These are phyloP conservation scores for Prinia subflava DNA, from an alignment of 2,113 vertebrate genomes.

Conservation along the genomic window DNA sequence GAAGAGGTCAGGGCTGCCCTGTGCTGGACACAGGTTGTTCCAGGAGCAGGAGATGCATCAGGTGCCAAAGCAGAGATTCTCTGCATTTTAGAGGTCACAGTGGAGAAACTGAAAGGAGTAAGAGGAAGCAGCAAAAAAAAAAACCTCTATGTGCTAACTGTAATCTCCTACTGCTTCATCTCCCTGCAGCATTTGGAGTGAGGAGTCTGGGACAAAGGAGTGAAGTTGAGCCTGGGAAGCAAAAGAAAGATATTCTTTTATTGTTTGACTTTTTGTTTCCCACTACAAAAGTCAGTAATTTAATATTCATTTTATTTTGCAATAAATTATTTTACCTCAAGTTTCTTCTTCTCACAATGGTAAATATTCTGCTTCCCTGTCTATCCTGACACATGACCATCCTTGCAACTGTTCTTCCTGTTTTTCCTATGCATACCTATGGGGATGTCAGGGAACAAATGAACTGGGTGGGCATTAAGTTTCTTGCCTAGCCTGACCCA, in stretches of 20 bases:
- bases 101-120: background rate
- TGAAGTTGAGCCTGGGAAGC: background rate
- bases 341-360: background rate
- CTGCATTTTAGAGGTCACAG: background rate
- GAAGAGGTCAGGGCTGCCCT: background rate
- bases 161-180: fast-evolving
- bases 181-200: background rate
- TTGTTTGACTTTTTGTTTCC: background rate
- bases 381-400: background rate
- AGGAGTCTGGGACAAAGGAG: background rate
- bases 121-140: background rate
- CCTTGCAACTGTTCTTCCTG: background rate
- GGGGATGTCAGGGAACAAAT: background rate
- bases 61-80: fast-evolving
- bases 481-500: background rate
- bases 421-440: background rate
- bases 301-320: background rate
- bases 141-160: background rate
- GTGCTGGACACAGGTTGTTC: background rate
- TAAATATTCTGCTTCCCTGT: background rate
- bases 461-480: background rate
- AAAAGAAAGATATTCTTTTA: background rate
- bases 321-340: background rate
- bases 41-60: background rate
- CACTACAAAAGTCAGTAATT: background rate